These are phyloP conservation scores for Cervus canadensis DNA, from an alignment of 2,113 vertebrate genomes.

Conservation along the genomic window DNA sequence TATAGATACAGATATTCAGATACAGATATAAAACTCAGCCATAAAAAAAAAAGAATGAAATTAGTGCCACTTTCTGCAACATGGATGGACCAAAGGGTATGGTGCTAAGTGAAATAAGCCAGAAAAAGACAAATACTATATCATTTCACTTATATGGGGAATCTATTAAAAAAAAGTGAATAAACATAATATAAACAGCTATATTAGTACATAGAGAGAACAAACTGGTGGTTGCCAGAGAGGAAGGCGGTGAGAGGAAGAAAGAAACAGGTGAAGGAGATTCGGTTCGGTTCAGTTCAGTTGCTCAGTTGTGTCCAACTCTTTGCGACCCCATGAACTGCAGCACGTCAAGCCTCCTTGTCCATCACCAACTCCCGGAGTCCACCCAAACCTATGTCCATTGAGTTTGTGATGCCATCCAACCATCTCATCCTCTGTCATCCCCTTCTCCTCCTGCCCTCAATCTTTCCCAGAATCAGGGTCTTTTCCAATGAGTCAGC, in stretches of 20 bases:
- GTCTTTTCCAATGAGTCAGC: background rate
- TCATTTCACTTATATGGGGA: background rate
- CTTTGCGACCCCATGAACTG: background rate
- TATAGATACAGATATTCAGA: background rate
- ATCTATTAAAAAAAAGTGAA: background rate
- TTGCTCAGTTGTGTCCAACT: background rate
- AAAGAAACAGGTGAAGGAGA: background rate
- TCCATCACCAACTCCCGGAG: rapidly evolving
- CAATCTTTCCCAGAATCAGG: background rate
- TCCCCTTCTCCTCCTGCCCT: background rate
- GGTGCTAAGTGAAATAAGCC: background rate
- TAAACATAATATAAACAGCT: background rate
- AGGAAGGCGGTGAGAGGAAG: background rate
- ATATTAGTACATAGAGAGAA: background rate
- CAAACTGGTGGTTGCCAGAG: background rate
- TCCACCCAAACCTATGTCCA: background rate
- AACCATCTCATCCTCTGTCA: background rate
- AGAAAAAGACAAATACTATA: background rate
- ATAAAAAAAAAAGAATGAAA: background rate
- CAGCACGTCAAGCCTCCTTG: background rate
- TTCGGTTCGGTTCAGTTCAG: background rate
- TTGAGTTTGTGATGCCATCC: background rate
- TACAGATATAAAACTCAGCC: background rate
- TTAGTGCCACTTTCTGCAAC: background rate
- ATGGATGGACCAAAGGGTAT: background rate